Percentiles rank a stretch among this genome's conserved stretches.
phyloP scores from a whole-genome alignment of 92 coral and sea anemone genomes.

The Palythoa heliodiscus region DNA sequence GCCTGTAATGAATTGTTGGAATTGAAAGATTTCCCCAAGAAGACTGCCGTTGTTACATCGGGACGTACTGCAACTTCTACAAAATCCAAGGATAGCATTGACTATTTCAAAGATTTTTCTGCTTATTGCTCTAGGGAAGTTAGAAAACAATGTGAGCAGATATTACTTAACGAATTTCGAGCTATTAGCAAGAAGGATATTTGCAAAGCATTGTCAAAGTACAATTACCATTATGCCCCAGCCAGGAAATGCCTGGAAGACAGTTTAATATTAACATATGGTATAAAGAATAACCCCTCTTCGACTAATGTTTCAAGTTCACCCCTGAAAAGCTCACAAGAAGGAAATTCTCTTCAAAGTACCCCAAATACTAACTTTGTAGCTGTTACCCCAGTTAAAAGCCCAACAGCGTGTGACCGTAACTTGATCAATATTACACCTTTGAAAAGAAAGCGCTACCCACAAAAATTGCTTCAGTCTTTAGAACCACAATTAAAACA shows the following conservation, averaged over 20 bases:
- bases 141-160: slow-evolving; percentile 52
- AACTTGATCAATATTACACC: slow-evolving; percentile 43
- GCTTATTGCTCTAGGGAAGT: slow-evolving; percentile 35
- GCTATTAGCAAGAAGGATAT: slow-evolving; percentile 63
- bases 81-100: slow-evolving; percentile 23
- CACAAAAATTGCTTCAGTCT: background rate
- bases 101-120: slow-evolving; percentile 77
- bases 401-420: background rate
- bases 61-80: background rate
- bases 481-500: slow-evolving; percentile 62
- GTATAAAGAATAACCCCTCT: background rate
- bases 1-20: slow-evolving; percentile 74
- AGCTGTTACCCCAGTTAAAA: background rate
- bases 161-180: slow-evolving; percentile 83
- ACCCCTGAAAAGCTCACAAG: slow-evolving; percentile 17
- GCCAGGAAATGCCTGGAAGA: slow-evolving; percentile 81
- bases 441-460: slow-evolving; percentile 49
- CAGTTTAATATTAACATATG: slow-evolving; percentile 50
- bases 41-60: slow-evolving; percentile 10
- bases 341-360: background rate
- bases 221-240: slow-evolving; percentile 83
- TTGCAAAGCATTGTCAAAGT: slow-evolving; percentile 53
- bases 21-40: slow-evolving; percentile 60
- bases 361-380: background rate
- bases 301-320: slow-evolving; percentile 21